Base-by-base conservation (phyloP, 1,140 invertebrate genomes). In the Coelopa frigida region DNA sequence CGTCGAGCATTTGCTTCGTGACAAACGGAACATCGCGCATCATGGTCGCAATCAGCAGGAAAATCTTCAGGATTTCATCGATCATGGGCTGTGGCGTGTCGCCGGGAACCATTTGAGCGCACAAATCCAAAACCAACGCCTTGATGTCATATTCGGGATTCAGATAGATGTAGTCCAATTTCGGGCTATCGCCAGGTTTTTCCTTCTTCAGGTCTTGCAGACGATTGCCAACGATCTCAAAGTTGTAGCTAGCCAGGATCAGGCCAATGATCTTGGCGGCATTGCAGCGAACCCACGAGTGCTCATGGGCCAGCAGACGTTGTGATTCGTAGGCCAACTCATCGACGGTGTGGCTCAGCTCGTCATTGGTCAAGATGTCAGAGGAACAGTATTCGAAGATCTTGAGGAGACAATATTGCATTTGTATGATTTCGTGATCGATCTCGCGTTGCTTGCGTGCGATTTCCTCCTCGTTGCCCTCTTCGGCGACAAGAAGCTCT, bases 291-390 rank as follows among this genome's bases (percentile, higher is more conserved):
- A 94, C 84, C 82, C 70, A 56, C 77, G 70, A 54, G 78, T 76
- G 70, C 72, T 76, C 74, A 53, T 78, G 75, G 0, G 64, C 75
- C 12, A 78, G 74, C 1, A 91, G 68, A 0, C 77, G 68, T 71
- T 88, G 82, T 59, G 82, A 87, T n/a, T 85, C 69, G 58, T 84
- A 73, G 70, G 82, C 75, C 79, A 88, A 57, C 66, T 78, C 61
- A 73, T 75, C 72, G 56, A 72, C 63, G 60, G 75, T 52, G 27
- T 48, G 58, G 2, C 58, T 53, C 49, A 71, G 66, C 18, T 62
- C 58, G 52, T 68, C 61, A 47, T 66, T 72, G 44, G 78, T 61
- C 3, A 50, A 26, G 33, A 68, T 52, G 1, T 53, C 40, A 48
- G 68, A 55, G 4, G 69, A 50, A 64, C 73, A 77, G 54, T 73